Conservation (phyloP, 2,888 invertebrate genomes). For the Dicranocentrus wangi region DNA sequence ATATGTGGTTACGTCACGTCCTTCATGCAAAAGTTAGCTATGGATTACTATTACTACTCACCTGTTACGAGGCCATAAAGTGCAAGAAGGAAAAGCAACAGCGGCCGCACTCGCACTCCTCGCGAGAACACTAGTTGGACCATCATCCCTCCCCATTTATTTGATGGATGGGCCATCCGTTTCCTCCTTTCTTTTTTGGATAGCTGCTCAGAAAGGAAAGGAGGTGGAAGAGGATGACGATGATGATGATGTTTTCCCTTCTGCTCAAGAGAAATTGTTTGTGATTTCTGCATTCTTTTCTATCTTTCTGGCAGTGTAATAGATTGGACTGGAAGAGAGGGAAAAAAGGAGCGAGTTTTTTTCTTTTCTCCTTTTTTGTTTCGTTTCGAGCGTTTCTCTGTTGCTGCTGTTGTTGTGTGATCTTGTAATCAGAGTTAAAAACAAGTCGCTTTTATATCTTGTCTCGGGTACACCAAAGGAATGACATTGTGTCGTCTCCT, state of each 20-base stretch:
- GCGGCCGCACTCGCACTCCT: constrained; percentile 30
- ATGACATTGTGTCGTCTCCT: constrained; percentile 53
- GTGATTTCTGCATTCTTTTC: constrained; percentile 16
- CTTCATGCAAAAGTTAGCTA: not conserved
- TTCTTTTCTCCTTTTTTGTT: not conserved
- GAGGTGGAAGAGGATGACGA: constrained; percentile 12
- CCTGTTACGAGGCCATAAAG: constrained; percentile 62
- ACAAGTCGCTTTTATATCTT: constrained; percentile 30
- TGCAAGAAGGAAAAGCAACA: constrained; percentile 47
- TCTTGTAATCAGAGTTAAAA: constrained; percentile 48
- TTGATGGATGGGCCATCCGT: constrained; percentile 67
- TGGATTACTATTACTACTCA: constrained; percentile 42
- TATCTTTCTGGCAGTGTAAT: not conserved
- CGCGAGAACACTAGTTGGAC: constrained; percentile 53
- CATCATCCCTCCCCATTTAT: constrained; percentile 68
- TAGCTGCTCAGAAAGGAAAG: not conserved
- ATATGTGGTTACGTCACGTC: not conserved
- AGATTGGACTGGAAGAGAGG: not conserved
- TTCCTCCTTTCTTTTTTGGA: constrained; percentile 30
- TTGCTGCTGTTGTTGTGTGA: constrained; percentile 24
- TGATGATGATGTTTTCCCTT: constrained; percentile 16
- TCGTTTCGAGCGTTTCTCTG: too few species aligned
- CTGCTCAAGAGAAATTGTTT: constrained; percentile 21
- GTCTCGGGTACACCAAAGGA: constrained; percentile 47
- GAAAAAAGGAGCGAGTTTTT: not conserved